Evolutionary conservation across 2,113 vertebrate species (phyloP).

Genomic region (Prunella fulvescens): DNA sequence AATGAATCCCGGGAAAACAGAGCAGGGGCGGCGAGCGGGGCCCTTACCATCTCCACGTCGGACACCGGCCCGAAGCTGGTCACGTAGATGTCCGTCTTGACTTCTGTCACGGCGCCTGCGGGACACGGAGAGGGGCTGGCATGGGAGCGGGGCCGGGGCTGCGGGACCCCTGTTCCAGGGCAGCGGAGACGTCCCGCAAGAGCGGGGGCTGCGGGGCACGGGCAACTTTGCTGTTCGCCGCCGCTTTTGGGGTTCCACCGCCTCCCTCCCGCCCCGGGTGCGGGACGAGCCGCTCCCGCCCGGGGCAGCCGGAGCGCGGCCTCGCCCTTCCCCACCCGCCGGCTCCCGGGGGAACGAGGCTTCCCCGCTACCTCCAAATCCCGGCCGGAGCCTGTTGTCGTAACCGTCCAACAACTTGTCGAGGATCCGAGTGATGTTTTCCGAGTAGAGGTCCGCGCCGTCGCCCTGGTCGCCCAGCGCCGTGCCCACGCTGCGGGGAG

Average conservation of each 20-base stretch:
- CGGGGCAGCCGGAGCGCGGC: neutral
- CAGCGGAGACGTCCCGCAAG: neutral
- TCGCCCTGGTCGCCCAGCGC: conserved; percentile 68
- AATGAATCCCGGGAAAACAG: conserved; percentile 60
- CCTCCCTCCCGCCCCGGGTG: neutral
- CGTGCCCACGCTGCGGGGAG: conserved; percentile 72
- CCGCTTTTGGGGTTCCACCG: neutral
- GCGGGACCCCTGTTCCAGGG: neutral
- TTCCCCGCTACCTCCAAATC: conserved; percentile 85
- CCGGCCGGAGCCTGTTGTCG: conserved; percentile 91
- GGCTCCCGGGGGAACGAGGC: neutral
- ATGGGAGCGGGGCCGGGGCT: neutral
- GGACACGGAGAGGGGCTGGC: neutral
- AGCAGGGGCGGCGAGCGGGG: neutral
- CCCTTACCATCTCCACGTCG: conserved; percentile 92
- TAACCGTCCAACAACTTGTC: conserved; percentile 93
- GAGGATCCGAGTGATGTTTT: conserved; percentile 90
- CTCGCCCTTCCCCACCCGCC: neutral
- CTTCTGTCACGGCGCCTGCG: conserved; percentile 88
- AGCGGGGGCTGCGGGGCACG: neutral
- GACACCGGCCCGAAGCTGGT: conserved; percentile 95
- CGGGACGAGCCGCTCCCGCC: neutral
- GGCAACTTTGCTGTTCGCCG: fast-evolving
- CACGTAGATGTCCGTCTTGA: conserved; percentile 95
- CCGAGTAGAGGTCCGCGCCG: conserved; percentile 79